Percentiles rank a stretch among this genome's conserved stretches.
Conservation (phyloP, 2,888 invertebrate genomes). For the Marasmarcha lunaedactyla region DNA sequence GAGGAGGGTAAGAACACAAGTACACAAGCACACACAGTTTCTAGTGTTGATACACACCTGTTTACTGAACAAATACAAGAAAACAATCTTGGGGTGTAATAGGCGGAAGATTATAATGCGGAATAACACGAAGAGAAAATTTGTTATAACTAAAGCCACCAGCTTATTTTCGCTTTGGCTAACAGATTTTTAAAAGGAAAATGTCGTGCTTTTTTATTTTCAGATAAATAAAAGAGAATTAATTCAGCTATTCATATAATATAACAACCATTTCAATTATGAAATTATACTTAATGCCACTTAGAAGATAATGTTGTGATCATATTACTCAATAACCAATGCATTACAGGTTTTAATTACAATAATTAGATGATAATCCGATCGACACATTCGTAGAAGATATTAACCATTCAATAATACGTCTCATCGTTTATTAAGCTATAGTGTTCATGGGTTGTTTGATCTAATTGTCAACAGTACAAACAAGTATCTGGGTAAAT, state of each 20-base stretch:
- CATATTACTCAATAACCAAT: too few relatives aligned
- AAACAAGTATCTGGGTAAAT: conserved; percentile 53
- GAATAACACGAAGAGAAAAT: not conserved
- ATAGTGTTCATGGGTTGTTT: conserved; percentile 44
- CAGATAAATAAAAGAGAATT: too few relatives aligned
- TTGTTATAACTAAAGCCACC: not conserved
- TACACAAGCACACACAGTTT: not conserved
- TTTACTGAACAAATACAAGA: conserved; percentile 4
- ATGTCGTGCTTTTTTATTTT: too few relatives aligned
- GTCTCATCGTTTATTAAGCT: conserved; percentile 29
- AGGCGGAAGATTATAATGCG: conserved; percentile 1
- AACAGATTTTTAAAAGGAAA: too few relatives aligned
- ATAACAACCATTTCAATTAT: too few relatives aligned
- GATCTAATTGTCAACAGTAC: conserved; percentile 50
- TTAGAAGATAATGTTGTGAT: too few relatives aligned
- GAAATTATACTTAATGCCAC: too few relatives aligned
- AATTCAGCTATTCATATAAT: too few relatives aligned
- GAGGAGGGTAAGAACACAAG: not conserved
- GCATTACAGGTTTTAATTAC: too few relatives aligned
- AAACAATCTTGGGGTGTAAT: conserved; percentile 1
- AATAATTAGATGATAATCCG: too few relatives aligned
- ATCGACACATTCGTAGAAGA: too few relatives aligned
- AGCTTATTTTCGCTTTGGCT: not conserved
- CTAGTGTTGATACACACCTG: not conserved
- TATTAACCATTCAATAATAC: too few relatives aligned